These are phyloP conservation scores for Tetraodon nigroviridis DNA, from an alignment of 2,113 vertebrate species.

Conservation along the genomic window DNA sequence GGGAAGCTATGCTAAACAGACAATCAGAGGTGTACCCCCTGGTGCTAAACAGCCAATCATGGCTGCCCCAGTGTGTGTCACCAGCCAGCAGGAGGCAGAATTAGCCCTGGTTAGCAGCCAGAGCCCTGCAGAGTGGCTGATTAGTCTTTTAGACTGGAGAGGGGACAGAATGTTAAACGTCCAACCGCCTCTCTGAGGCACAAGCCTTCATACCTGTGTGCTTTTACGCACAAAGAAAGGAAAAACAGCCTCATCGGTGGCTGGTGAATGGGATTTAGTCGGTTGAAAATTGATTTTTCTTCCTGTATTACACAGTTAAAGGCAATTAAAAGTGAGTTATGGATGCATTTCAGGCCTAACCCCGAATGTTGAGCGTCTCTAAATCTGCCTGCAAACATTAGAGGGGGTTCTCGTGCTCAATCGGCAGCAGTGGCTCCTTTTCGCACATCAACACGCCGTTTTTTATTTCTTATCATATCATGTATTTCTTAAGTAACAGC, in stretches of 20 bases:
- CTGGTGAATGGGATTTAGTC: constrained; percentile 9
- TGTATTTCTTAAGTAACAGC: constrained; percentile 56
- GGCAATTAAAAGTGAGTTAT: too few species aligned
- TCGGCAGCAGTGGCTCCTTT: constrained; percentile 11
- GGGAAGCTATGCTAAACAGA: constrained; percentile 84
- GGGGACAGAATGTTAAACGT: constrained; percentile 63
- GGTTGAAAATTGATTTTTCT: too few species aligned
- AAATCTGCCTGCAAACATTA: too few species aligned
- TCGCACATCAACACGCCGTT: constrained; percentile 26
- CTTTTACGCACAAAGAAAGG: constrained; percentile 16
- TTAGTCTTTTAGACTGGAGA: constrained; percentile 70
- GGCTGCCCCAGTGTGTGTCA: constrained; percentile 70
- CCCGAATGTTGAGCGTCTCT: too few species aligned
- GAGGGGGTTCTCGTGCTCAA: constrained; percentile 19
- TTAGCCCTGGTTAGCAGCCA: constrained; percentile 72
- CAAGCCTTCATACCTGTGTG: neutral
- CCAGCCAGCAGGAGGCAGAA: constrained; percentile 71
- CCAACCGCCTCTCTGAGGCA: constrained; percentile 45
- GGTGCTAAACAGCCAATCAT: constrained; percentile 72
- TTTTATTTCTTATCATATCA: constrained; percentile 49
- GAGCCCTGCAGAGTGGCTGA: constrained; percentile 68
- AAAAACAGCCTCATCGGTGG: constrained; percentile 19
- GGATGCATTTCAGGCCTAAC: too few species aligned
- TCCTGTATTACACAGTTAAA: too few species aligned
- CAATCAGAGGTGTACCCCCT: constrained; percentile 76